Base-by-base conservation (phyloP, 2,113 vertebrate genomes). In the Motacilla tschutschensis region DNA sequence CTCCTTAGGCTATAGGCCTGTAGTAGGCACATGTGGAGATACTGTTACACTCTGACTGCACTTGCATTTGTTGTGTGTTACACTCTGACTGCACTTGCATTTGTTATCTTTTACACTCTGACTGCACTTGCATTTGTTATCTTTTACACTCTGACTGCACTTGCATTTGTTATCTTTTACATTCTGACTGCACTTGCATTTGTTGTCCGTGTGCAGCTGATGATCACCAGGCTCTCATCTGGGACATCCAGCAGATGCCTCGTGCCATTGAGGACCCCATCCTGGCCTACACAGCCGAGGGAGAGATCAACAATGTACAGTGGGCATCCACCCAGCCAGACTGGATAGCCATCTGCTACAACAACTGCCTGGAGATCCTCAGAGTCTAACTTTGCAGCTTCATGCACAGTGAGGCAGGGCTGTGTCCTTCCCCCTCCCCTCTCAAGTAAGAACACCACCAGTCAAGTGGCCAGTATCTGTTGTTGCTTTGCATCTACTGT, bases 321-420 rank as follows among this genome's bases (percentile, higher is more conserved):
- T 99, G 99, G 99, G 99, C 99, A 14, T 99, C 99, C 20, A 99
- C 99, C 41, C 99, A 99, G 97, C 99, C 99, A 8, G 99, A 99
- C 98, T 99, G 99, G 99, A 99, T 99, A 78, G 99, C 99, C 93
- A 99, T 99, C 97, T 99, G 99, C 97, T 99, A 99, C 97, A 99
- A 99, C 98, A 99, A 99, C 97, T 99, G 99, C 96, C 97, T 99
- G 96, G 99, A 99, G 97, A 99, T 99, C 94, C 97, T 99, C 95
- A 97, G 99, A 73, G 99, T 99, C 92, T 99, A 97, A 97, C 94
- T 33, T 38, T 35, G 33, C 90, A 87, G 94, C 89, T 25, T 69
- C 51, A 2, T 67, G 87, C 91, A 47, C 35, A 1, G 19, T 76
- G 65, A 71, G 93, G 95, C 95, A 94, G 93, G 94, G 95, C 90